These are phyloP conservation scores for Dynastes grantii DNA, from an alignment of 2,888 invertebrate genomes.

Conservation along the genomic window DNA sequence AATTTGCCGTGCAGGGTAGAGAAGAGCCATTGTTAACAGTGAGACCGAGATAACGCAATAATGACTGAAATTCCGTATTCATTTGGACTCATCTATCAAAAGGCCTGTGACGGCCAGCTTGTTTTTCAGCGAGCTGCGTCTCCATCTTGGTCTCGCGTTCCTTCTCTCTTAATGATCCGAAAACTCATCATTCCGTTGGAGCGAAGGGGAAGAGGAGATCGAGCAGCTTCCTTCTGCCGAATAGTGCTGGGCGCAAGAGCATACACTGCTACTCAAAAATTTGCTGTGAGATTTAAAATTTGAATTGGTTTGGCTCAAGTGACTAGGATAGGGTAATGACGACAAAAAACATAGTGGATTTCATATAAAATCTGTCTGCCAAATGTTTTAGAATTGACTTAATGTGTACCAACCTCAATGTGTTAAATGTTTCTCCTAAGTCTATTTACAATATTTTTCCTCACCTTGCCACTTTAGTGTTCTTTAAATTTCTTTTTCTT, in stretches of 20 bases:
- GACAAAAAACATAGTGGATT: too few species aligned
- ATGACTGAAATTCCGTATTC: constrained; percentile 50
- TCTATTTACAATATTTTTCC: too few species aligned
- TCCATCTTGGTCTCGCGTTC: too few species aligned
- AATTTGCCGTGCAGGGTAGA: constrained; percentile 50
- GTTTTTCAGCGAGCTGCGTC: constrained; percentile 46
- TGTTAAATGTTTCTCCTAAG: too few species aligned
- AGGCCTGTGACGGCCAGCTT: constrained; percentile 48
- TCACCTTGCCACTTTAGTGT: too few species aligned
- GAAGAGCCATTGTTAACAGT: constrained; percentile 48
- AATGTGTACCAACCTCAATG: too few species aligned
- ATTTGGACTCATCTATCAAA: constrained; percentile 54
- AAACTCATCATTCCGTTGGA: constrained; percentile 41
- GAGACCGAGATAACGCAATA: constrained; percentile 50
- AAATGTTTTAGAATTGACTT: too few species aligned
- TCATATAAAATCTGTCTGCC: too few species aligned
- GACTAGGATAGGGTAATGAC: too few species aligned
- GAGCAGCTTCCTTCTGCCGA: background rate
- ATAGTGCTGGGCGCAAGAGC: background rate
- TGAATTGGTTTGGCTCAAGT: too few species aligned
- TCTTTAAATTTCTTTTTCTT: too few species aligned
- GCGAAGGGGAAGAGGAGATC: background rate
- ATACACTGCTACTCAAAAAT: too few species aligned
- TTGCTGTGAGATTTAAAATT: background rate
- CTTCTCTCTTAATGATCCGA: constrained; percentile 43